Percentiles rank a stretch among this genome's conserved stretches.
phyloP scores from a whole-genome alignment of 1,140 invertebrate species.

The Bombus vancouverensis region DNA sequence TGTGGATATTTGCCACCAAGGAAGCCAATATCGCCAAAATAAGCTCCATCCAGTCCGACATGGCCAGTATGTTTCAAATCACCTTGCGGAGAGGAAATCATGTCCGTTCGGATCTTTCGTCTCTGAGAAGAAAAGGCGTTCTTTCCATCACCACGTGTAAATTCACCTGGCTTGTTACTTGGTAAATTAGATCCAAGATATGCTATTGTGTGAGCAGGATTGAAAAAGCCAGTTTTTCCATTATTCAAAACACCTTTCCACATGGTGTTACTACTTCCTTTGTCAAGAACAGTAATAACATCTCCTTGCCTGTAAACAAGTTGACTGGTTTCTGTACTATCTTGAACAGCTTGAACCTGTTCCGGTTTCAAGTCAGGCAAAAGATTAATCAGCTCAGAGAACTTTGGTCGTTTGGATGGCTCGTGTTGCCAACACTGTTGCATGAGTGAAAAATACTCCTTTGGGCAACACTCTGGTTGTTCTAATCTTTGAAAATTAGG shows the following conservation, averaged over 20 bases:
- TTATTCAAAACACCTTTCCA: slow-evolving; percentile 94
- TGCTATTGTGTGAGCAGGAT: slow-evolving; percentile 94
- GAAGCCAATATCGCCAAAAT: slow-evolving; percentile 97
- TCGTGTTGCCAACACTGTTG: slow-evolving; percentile 98
- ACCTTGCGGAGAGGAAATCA: slow-evolving; percentile 98
- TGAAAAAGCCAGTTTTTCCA: slow-evolving; percentile 94
- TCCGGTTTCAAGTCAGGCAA: slow-evolving; percentile 95
- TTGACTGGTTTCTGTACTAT: slow-evolving; percentile 85
- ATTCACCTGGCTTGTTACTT: slow-evolving; percentile 85
- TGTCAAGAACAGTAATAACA: slow-evolving; percentile 96
- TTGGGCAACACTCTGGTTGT: slow-evolving; percentile 96
- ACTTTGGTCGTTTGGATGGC: slow-evolving; percentile 93
- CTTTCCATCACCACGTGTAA: slow-evolving; percentile 84
- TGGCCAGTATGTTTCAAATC: slow-evolving; percentile 98
- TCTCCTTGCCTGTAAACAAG: slow-evolving; percentile 94
- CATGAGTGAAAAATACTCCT: slow-evolving; percentile 96
- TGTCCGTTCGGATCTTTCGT: slow-evolving; percentile 91
- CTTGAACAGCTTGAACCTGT: slow-evolving; percentile 91
- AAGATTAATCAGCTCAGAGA: slow-evolving; percentile 91
- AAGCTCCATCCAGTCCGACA: slow-evolving; percentile 97
- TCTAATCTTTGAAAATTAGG: slow-evolving; percentile 95
- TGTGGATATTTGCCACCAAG: slow-evolving; percentile 90
- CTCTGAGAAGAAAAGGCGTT: slow-evolving; percentile 85
- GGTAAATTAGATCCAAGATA: slow-evolving; percentile 93
- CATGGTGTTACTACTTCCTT: slow-evolving; percentile 85